A percentile compares a stretch with the other conserved stretches of the same genome.
phyloP scores from a whole-genome alignment of 2,797 vertebrate genomes.

The Pseudotriccus pelzelni region DNA sequence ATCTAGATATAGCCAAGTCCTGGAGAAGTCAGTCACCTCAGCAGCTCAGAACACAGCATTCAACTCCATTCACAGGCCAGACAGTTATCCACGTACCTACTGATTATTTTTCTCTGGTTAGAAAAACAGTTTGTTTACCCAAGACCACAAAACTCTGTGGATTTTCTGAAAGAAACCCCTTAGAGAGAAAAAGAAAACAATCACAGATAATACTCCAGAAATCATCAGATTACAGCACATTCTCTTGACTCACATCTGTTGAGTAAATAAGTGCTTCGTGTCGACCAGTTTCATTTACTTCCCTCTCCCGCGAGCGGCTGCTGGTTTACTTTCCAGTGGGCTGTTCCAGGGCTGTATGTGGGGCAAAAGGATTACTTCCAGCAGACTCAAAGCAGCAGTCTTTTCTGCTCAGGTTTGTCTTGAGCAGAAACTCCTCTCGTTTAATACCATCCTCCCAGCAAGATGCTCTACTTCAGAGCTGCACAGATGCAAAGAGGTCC shows the following conservation, averaged over 20 bases:
- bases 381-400: neutral
- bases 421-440: neutral
- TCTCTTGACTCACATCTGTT: slow-evolving; percentile 56
- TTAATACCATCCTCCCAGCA: neutral
- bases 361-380: slow-evolving; percentile 43
- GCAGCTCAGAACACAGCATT: neutral
- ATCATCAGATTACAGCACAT: slow-evolving; percentile 53
- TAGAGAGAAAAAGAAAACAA: slow-evolving; percentile 39
- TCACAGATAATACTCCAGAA: slow-evolving; percentile 63
- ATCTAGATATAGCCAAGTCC: neutral
- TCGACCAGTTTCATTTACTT: slow-evolving; percentile 16
- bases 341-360: slow-evolving; percentile 5
- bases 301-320: neutral
- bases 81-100: neutral
- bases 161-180: slow-evolving; percentile 34
- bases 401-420: rapidly evolving
- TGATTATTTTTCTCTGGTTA: neutral
- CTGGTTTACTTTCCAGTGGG: neutral
- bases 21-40: neutral
- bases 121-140: slow-evolving; percentile 15
- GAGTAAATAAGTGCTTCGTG: slow-evolving; percentile 45
- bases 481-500: neutral
- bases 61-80: neutral
- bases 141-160: slow-evolving; percentile 34
- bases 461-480: neutral